Conservation (phyloP, 2,113 vertebrate genomes). For the Hydrochoerus hydrochaeris region DNA sequence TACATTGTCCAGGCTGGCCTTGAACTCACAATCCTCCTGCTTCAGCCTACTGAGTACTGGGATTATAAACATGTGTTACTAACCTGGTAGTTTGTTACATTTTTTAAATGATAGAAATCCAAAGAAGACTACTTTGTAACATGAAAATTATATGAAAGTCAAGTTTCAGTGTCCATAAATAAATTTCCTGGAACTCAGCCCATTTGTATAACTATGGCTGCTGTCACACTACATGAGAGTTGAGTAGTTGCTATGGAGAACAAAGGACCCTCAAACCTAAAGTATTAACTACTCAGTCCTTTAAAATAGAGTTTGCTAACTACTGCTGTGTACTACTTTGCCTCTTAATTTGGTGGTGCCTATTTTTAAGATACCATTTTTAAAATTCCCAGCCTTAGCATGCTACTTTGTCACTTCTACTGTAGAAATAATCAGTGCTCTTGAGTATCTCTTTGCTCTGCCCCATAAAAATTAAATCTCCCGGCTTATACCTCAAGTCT, state of each 20-base stretch:
- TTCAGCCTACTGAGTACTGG: not conserved
- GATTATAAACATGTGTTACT: not conserved
- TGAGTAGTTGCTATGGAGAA: not conserved
- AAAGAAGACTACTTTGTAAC: not conserved
- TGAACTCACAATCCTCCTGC: not conserved
- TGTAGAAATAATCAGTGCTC: not conserved
- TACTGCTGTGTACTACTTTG: not conserved
- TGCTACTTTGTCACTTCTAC: not conserved
- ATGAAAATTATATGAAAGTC: conserved; percentile 4
- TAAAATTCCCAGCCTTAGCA: not conserved
- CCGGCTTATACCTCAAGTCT: not conserved
- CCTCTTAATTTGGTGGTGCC: not conserved
- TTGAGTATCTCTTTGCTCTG: not conserved
- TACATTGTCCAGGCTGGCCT: not conserved
- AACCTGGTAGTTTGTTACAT: not conserved
- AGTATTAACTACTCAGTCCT: not conserved
- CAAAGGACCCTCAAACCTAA: not conserved
- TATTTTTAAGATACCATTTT: not conserved
- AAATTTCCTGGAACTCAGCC: not conserved
- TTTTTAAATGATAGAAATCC: not conserved
- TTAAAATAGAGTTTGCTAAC: not conserved
- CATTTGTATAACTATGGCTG: not conserved
- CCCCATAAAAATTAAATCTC: not conserved
- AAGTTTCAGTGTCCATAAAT: not conserved
- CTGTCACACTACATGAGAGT: not conserved